These are phyloP conservation scores for Apotomis capreana DNA, from an alignment of 2,888 invertebrate species.

Conservation along the genomic window DNA sequence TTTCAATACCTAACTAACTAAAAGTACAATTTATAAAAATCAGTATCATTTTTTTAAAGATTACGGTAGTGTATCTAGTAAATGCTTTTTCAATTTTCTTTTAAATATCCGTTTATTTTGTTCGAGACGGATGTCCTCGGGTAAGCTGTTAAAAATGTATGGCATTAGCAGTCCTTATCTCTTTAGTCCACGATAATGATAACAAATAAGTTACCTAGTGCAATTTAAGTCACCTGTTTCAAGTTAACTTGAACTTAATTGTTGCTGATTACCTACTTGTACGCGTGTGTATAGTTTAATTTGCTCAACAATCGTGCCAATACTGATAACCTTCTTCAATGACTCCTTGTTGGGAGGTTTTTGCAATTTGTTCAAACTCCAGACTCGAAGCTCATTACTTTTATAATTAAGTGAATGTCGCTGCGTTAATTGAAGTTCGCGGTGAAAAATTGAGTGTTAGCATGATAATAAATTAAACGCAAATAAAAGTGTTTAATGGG, in stretches of 20 bases:
- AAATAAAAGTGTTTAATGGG: conserved; percentile 55
- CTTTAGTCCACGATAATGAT: neutral
- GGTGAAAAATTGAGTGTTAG: conserved; percentile 67
- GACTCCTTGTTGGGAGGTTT: conserved; percentile 41
- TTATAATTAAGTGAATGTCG: conserved; percentile 68
- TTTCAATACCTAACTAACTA: too few species aligned
- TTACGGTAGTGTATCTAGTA: too few species aligned
- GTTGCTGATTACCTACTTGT: conserved; percentile 19
- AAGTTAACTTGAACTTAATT: conserved; percentile 4
- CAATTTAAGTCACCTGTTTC: neutral
- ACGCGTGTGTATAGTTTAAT: conserved; percentile 6
- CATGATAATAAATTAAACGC: conserved; percentile 68
- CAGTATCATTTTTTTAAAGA: too few species aligned
- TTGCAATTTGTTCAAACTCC: conserved; percentile 45
- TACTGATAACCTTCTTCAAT: conserved; percentile 45
- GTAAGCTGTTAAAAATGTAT: too few species aligned
- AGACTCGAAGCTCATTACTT: conserved; percentile 62
- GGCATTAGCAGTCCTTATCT: too few species aligned
- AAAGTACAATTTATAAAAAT: too few species aligned
- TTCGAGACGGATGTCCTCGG: too few species aligned
- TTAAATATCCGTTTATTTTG: too few species aligned
- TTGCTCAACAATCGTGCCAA: conserved; percentile 22
- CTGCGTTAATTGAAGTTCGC: conserved; percentile 63
- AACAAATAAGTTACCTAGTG: neutral
- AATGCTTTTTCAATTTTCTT: too few species aligned